A percentile compares a stretch with the other conserved stretches of the same genome.
These are phyloP conservation scores for Pelmatolapia mariae DNA, from an alignment of 2,113 vertebrate genomes.

Conservation along the genomic window DNA sequence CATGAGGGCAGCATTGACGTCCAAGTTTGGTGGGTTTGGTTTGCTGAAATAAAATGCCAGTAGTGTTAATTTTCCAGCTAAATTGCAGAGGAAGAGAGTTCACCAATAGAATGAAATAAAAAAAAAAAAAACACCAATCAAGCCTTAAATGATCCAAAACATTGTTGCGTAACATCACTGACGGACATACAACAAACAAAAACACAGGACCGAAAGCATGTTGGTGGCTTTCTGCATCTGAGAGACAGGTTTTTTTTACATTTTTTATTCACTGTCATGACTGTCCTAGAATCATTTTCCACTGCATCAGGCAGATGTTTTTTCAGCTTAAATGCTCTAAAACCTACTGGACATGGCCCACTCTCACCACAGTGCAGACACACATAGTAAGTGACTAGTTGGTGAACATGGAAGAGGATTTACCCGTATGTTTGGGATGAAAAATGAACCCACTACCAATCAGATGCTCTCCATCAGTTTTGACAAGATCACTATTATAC, in stretches of 20 bases:
- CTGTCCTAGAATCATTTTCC: background rate
- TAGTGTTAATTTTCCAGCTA: background rate
- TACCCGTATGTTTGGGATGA: background rate
- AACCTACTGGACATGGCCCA: background rate
- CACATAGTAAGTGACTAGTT: background rate
- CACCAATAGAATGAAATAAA: background rate
- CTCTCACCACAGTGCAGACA: background rate
- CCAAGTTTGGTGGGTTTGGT: background rate
- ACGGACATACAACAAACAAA: background rate
- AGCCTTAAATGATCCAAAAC: background rate
- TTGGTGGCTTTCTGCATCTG: background rate
- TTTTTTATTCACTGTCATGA: background rate
- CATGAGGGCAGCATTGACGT: background rate
- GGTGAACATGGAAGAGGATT: background rate
- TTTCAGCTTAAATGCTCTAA: background rate
- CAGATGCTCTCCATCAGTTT: background rate
- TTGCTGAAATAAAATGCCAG: background rate
- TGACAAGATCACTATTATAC: background rate
- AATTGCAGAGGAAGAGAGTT: background rate
- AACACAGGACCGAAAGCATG: background rate
- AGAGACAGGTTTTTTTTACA: background rate
- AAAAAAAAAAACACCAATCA: background rate
- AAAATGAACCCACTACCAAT: background rate
- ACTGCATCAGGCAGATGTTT: background rate
- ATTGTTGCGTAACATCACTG: background rate